Conservation (phyloP, 2,113 vertebrate species). For the Albula goreensis region DNA sequence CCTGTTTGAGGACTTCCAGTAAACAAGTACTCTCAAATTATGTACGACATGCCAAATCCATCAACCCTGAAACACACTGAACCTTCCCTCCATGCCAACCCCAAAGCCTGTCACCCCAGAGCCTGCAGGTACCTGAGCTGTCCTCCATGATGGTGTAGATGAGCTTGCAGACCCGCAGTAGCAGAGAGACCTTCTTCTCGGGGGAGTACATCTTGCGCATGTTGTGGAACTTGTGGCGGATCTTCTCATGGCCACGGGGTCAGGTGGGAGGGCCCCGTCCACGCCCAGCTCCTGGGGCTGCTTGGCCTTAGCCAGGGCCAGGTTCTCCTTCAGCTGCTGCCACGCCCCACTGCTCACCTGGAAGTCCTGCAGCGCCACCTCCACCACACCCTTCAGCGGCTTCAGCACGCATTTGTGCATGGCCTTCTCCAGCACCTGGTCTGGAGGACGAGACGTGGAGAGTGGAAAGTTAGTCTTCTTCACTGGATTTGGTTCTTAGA, state of each 20-base stretch:
- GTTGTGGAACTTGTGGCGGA: conserved; percentile 86
- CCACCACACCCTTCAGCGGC: conserved; percentile 79
- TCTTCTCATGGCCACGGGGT: conserved; percentile 88
- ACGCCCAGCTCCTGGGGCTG: conserved; percentile 88
- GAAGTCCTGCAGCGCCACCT: conserved; percentile 77
- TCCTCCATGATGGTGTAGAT: conserved; percentile 96
- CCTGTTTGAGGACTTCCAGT: not conserved
- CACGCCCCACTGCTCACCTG: conserved; percentile 76
- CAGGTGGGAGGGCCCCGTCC: conserved; percentile 80
- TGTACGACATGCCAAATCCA: too few relatives aligned
- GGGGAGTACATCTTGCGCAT: conserved; percentile 97
- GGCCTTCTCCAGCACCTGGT: conserved; percentile 89
- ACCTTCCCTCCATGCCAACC: conserved; percentile 46
- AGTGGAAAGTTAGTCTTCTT: not conserved
- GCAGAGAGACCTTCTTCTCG: conserved; percentile 90
- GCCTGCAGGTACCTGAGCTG: conserved; percentile 77
- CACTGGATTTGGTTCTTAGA: too few relatives aligned
- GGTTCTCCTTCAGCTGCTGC: conserved; percentile 89
- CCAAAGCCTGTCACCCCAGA: not conserved
- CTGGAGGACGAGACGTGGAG: conserved; percentile 59
- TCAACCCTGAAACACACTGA: not conserved
- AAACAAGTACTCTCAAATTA: not conserved
- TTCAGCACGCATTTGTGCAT: conserved; percentile 95
- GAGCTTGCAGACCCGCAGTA: conserved; percentile 89
- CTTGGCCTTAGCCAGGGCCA: conserved; percentile 82